Conservation (phyloP, 2,113 vertebrate genomes). For the Cebidichthys violaceus region DNA sequence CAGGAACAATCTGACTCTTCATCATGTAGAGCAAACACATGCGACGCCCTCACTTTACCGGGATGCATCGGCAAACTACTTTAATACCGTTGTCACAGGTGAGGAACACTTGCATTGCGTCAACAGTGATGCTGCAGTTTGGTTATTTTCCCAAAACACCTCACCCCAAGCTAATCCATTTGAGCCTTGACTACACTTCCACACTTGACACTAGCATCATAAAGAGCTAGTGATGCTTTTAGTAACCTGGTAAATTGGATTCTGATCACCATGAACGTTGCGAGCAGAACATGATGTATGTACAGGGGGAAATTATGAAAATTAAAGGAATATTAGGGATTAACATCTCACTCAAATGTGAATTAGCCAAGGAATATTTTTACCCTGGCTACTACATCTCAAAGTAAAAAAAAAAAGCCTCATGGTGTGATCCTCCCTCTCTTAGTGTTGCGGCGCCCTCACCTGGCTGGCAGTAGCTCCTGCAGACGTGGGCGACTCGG, state of each 20-base stretch:
- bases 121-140: background rate
- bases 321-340: background rate
- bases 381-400: background rate
- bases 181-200: background rate
- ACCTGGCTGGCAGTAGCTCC: conserved; percentile 95
- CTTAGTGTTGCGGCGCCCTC: conserved; percentile 72
- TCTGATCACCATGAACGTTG: background rate
- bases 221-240: background rate
- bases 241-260: background rate
- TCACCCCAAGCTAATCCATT: background rate
- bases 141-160: background rate
- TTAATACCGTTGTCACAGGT: background rate
- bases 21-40: background rate
- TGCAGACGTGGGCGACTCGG: conserved; percentile 83
- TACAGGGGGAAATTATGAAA: background rate
- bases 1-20: background rate
- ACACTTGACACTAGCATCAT: background rate
- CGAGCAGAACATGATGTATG: no score
- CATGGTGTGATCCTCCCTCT: background rate
- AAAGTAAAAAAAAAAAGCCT: background rate
- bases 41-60: background rate
- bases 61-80: background rate
- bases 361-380: background rate
- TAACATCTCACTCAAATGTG: background rate
- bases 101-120: background rate